Conservation (phyloP, 2,113 vertebrate species). For the Heteronetta atricapilla region DNA sequence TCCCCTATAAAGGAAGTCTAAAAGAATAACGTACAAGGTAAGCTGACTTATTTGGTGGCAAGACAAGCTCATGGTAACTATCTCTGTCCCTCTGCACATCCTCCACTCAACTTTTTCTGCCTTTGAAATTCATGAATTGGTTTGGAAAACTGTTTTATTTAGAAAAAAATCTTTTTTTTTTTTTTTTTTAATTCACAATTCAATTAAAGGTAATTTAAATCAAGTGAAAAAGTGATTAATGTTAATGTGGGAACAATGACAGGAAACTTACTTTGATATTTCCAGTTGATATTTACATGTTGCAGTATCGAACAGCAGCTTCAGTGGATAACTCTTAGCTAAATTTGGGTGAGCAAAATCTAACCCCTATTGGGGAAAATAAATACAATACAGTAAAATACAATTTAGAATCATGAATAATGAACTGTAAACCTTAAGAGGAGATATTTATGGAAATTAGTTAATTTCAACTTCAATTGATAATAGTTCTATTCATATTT, state of each 20-base stretch:
- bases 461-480: neutral
- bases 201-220: neutral
- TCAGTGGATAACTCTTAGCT: neutral
- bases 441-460: neutral
- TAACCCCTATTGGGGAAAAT: neutral
- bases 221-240: neutral
- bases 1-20: neutral
- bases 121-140: neutral
- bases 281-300: neutral
- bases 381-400: too few species aligned
- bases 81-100: neutral
- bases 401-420: neutral
- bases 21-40: fast-evolving
- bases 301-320: neutral
- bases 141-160: neutral
- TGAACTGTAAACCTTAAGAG: fast-evolving
- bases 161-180: neutral
- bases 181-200: neutral
- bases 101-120: neutral
- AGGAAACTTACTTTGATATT: neutral
- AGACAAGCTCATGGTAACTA: neutral
- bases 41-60: neutral
- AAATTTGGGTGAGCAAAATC: neutral
- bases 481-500: neutral
- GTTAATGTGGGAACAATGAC: neutral